Conservation (phyloP, 2,888 invertebrate genomes). For the Drosophila mayaguana region DNA sequence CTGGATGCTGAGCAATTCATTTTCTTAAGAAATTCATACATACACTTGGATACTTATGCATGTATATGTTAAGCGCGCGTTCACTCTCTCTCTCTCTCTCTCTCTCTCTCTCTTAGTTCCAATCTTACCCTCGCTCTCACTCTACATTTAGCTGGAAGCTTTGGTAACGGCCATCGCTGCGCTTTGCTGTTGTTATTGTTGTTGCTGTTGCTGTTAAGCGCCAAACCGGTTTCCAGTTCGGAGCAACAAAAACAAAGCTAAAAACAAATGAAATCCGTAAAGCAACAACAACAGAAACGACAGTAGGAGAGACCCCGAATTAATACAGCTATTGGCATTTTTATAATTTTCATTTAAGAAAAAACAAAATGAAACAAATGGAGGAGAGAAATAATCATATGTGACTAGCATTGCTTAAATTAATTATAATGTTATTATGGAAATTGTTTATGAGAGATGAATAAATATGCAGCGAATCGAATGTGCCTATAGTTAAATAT, state of each 20-base stretch:
- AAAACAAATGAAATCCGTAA: slow-evolving; percentile 57
- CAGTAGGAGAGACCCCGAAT: slow-evolving; percentile 48
- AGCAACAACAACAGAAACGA: slow-evolving; percentile 31
- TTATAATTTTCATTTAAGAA: slow-evolving; percentile 64
- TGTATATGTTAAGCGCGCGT: slow-evolving; percentile 8
- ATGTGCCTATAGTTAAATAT: neutral
- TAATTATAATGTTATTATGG: slow-evolving; percentile 56
- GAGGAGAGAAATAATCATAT: slow-evolving; percentile 17
- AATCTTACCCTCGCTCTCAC: slow-evolving; percentile 32
- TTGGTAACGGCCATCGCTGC: slow-evolving; percentile 53
- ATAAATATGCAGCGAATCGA: slow-evolving; percentile 43
- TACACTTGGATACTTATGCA: neutral
- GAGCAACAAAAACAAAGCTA: slow-evolving; percentile 39
- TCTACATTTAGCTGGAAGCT: slow-evolving; percentile 47
- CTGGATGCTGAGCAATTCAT: slow-evolving; percentile 56
- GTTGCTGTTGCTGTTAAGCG: slow-evolving; percentile 33
- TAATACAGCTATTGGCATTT: slow-evolving; percentile 64
- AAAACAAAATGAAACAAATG: slow-evolving; percentile 26
- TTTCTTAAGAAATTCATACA: slow-evolving; percentile 57
- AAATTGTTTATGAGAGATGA: slow-evolving; percentile 30
- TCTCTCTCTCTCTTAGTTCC: slow-evolving; percentile 23
- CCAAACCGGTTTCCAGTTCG: slow-evolving; percentile 68
- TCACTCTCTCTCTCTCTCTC: slow-evolving; percentile 29
- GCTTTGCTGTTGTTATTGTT: slow-evolving; percentile 18
- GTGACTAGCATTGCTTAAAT: slow-evolving; percentile 56